Base-by-base conservation (phyloP, 2,113 vertebrate genomes). In the Saccopteryx leptura region DNA sequence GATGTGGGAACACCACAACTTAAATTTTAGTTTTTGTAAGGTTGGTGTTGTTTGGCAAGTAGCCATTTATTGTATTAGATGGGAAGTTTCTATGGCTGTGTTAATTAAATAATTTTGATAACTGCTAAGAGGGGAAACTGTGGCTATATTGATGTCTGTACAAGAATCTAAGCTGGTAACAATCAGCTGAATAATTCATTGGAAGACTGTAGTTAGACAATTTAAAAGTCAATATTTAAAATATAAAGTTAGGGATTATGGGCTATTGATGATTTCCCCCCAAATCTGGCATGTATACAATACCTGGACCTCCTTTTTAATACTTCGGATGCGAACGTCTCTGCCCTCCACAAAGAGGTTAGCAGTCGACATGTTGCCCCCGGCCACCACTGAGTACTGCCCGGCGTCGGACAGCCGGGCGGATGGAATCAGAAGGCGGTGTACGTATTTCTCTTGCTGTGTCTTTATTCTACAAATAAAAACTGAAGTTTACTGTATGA, bases 311-410 rank as follows among this genome's bases (percentile, higher is more conserved):
- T 99, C 98, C 92, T 99, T 99, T 68, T 98, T 98, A 12, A 98
- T 23, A 3, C 98, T 99, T 48, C 98, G 98, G 95, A 99, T 99
- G 68, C 99, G 99, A 96, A 99, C 98, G 94, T 99, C 99, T 54
- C 99, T 99, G 71, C 99, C 99, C 98, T 99, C 99, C 48, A 99
- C 99, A 1, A 96, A 97, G 94, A 99, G 98, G 63, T 98, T 99
- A 84, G 99, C 99, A 56, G 98, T 99, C 61, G 99, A 99, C 76
- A 99, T 98, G 48, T 99, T 99, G 79, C 99, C 99, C 31, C 99
- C 99, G 21, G 99, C 99, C 61, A 99, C 99, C 86, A 99, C 99
- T 0, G 99, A 99, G 88, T 99, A 99, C 63, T 99, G 98, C 9
- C 99, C 99, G 2, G 99, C 99, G 68, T 99, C 99, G 12, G 99